Percentiles rank a stretch among this genome's conserved stretches.
These are phyloP conservation scores for Gavialis gangeticus DNA, from an alignment of 2,113 vertebrate species.

Conservation along the genomic window DNA sequence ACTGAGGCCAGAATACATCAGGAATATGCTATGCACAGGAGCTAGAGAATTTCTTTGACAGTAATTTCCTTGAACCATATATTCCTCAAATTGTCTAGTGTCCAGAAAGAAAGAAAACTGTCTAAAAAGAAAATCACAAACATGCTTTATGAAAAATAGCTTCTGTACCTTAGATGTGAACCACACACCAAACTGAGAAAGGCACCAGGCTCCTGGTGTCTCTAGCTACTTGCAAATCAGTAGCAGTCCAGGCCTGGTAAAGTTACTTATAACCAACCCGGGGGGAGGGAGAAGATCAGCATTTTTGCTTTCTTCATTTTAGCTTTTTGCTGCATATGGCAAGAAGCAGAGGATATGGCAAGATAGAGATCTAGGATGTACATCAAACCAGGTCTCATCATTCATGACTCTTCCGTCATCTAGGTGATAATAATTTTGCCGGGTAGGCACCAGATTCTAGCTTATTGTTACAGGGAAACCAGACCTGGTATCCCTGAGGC, in stretches of 20 bases:
- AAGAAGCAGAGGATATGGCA: constrained; percentile 55
- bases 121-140: neutral
- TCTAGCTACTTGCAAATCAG: constrained; percentile 47
- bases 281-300: constrained; percentile 47
- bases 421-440: constrained; percentile 70
- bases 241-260: constrained; percentile 30
- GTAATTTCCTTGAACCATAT: neutral
- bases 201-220: constrained; percentile 45
- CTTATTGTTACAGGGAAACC: constrained; percentile 73
- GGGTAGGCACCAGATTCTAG: constrained; percentile 68
- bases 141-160: neutral
- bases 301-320: constrained; percentile 18
- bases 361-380: neutral
- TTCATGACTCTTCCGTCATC: constrained; percentile 69
- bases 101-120: constrained; percentile 6
- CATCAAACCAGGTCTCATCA: constrained; percentile 71
- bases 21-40: neutral
- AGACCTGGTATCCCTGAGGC: constrained; percentile 71
- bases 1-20: neutral
- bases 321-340: constrained; percentile 59
- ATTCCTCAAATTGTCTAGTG: neutral
- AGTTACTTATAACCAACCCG: constrained; percentile 3
- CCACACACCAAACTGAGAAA: neutral
- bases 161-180: constrained; percentile 41
- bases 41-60: neutral